A percentile compares a stretch with the other conserved stretches of the same genome.
These are phyloP conservation scores for Dermatemys mawii DNA, from an alignment of 2,113 vertebrate genomes.

Conservation along the genomic window DNA sequence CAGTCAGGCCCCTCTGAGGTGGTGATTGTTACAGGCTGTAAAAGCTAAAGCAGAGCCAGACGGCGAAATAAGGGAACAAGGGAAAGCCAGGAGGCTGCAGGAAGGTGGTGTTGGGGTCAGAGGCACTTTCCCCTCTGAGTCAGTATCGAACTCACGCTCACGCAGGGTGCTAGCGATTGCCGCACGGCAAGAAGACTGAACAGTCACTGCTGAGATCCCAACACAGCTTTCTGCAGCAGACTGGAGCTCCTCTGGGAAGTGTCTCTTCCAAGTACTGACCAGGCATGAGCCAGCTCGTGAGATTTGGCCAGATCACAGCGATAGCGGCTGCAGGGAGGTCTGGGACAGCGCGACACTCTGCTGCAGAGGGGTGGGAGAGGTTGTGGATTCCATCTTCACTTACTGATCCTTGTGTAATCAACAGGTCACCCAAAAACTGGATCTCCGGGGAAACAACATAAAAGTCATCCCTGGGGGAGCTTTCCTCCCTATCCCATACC, in stretches of 20 bases:
- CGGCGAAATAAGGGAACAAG: not conserved
- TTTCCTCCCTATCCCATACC: conserved; percentile 85
- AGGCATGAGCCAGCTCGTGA: not conserved
- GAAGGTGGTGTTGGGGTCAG: not conserved
- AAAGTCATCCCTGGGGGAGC: conserved; percentile 76
- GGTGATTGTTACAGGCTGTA: not conserved
- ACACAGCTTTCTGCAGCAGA: not conserved
- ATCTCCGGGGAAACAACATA: conserved; percentile 86
- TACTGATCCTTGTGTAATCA: not conserved
- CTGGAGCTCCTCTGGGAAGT: not conserved
- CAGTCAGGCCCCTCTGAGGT: not conserved
- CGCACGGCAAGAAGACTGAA: not conserved
- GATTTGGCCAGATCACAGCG: not conserved
- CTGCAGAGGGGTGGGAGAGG: not conserved
- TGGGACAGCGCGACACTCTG: too few relatives aligned
- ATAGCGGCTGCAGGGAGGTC: not conserved
- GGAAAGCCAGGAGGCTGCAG: not conserved
- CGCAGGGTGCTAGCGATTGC: not conserved
- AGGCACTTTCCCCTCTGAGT: not conserved
- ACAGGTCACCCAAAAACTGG: conserved; percentile 89
- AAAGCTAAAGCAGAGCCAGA: not conserved
- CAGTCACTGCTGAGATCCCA: not conserved
- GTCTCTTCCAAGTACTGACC: not conserved
- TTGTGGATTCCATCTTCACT: not conserved
- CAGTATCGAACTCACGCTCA: not conserved